Conservation (phyloP, 2,888 invertebrate species). For the Parelbella ahira region DNA sequence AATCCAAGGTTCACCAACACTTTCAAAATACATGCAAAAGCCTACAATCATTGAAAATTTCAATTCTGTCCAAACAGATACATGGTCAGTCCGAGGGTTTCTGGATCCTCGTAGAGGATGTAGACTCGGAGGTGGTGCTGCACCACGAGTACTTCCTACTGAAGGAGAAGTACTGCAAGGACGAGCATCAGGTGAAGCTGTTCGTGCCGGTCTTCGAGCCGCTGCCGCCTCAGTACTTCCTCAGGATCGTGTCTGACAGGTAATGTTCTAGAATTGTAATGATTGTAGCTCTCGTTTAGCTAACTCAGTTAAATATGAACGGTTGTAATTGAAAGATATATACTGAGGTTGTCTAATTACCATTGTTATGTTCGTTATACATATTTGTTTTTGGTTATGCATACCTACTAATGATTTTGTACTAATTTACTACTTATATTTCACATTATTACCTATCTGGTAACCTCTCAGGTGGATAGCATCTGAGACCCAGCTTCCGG, state of each 20-base stretch:
- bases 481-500: conserved; percentile 96
- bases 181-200: conserved; percentile 97
- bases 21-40: too few relatives aligned
- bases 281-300: too few relatives aligned
- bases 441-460: too few relatives aligned
- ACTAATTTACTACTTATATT: too few relatives aligned
- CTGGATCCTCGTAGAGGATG: conserved; percentile 93
- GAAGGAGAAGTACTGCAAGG: conserved; percentile 95
- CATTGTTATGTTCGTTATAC: too few relatives aligned
- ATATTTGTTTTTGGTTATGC: too few relatives aligned
- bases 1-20: too few relatives aligned
- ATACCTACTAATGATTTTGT: too few relatives aligned
- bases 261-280: conserved; percentile 30
- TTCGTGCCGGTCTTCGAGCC: conserved; percentile 99
- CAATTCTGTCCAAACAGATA: conserved; percentile 84
- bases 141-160: conserved; percentile 97
- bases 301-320: too few relatives aligned
- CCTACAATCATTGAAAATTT: too few relatives aligned
- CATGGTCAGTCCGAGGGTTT: conserved; percentile 91
- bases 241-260: conserved; percentile 93
- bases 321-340: too few relatives aligned
- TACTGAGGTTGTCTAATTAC: too few relatives aligned
- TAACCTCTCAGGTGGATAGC: conserved; percentile 94
- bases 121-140: conserved; percentile 93
- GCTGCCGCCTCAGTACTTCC: conserved; percentile 98